phyloP scores from a whole-genome alignment of 2,797 vertebrate genomes.

The Sebastes elongatus region DNA sequence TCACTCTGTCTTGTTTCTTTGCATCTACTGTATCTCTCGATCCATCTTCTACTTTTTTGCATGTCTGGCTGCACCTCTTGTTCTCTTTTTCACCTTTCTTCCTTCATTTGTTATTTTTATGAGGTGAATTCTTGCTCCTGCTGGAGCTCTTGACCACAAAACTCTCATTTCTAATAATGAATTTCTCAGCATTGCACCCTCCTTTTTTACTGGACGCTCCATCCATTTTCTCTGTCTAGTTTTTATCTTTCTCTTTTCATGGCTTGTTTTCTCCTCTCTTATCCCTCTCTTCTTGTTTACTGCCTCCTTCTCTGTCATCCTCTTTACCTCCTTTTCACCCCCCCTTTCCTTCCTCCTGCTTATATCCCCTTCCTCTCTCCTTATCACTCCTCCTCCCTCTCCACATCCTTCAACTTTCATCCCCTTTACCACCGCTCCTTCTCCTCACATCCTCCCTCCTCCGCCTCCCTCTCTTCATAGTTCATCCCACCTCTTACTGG shows the following conservation, averaged over 20 bases:
- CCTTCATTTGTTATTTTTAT: not conserved
- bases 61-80: constrained; percentile 6
- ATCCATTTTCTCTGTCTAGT: constrained; percentile 17
- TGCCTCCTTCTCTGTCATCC: not conserved
- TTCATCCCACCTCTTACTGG: constrained; percentile 24
- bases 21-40: constrained; percentile 24
- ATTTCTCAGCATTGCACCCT: not conserved
- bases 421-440: not conserved
- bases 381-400: not conserved
- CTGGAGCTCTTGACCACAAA: not conserved
- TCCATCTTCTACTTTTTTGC: constrained; percentile 19
- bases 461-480: not conserved
- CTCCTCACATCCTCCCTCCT: not conserved
- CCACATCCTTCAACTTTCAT: not conserved
- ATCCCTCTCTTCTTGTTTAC: not conserved
- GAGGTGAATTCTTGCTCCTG: not conserved
- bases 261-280: not conserved
- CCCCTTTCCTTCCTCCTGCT: not conserved
- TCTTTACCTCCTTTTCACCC: not conserved
- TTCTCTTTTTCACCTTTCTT: not conserved
- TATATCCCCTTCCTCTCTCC: not conserved
- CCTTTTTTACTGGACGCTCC: not conserved
- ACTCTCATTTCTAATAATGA: not conserved
- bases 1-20: constrained; percentile 22
- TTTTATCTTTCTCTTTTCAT: constrained; percentile 2